Percentiles rank a stretch among this genome's conserved stretches.
These are phyloP conservation scores for Rallus limicola DNA, from an alignment of 2,113 vertebrate species.

Conservation along the genomic window DNA sequence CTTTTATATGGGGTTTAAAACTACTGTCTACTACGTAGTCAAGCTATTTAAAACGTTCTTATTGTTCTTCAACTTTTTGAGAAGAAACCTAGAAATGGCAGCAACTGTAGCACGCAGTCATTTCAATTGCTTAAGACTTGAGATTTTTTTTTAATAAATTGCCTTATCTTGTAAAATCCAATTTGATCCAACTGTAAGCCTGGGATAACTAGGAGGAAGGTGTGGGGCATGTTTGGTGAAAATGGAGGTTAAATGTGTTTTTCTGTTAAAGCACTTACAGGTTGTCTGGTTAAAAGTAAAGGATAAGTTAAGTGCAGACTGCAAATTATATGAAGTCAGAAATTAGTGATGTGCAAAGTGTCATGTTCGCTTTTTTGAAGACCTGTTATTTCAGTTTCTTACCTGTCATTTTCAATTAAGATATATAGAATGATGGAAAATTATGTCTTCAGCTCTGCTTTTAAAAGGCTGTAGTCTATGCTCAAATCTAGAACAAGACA, in stretches of 20 bases:
- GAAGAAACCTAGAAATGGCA: background rate
- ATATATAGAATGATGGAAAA: background rate
- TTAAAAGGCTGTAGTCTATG: background rate
- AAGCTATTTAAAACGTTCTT: background rate
- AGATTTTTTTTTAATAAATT: background rate
- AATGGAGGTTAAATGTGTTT: background rate
- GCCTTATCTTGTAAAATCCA: background rate
- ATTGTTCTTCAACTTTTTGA: background rate
- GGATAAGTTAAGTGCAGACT: rapidly evolving
- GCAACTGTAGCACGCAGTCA: background rate
- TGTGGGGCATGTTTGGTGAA: background rate
- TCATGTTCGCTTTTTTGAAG: background rate
- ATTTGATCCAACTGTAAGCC: background rate
- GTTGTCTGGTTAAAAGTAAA: background rate
- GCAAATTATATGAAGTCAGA: background rate
- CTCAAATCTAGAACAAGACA: background rate
- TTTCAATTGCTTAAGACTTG: background rate
- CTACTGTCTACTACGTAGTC: background rate
- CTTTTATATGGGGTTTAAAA: background rate
- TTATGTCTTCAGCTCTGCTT: background rate
- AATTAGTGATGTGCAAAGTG: background rate
- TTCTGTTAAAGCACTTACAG: background rate
- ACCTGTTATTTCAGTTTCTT: background rate
- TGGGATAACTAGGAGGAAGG: too few relatives aligned
- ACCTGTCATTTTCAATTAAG: background rate